Base-by-base conservation (phyloP, 2,888 invertebrate species). In the Brachycybe producta region DNA sequence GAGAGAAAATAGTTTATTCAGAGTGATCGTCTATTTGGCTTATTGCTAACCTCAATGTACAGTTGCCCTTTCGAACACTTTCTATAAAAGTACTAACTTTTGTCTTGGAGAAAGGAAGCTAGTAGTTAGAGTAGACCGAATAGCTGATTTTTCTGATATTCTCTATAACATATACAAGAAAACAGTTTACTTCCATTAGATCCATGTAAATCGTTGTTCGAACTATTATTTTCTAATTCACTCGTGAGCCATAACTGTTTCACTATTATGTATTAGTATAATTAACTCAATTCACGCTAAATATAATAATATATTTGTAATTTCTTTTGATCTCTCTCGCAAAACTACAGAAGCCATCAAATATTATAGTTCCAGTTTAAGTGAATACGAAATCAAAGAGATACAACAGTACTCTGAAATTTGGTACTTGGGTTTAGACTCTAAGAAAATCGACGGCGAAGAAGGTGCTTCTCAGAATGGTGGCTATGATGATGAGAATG, bases 401-500 rank as follows among this genome's bases (percentile, higher is more conserved):
- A 80, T 94, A 56, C 78, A 85, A 61, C 82, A 87, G 61, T 94
- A 87, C 69, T 83, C 87, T 7, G 90, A 94, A 67, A 80, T 94
- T 57, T 95, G 90, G 88, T 94, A 88, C 71, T 76, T 92, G 58
- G 90, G 90, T 0, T 70, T 88, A 61, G 82, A 85, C 55, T 79
- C 87, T 38, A 81, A 77, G 67, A 90, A 90, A 70, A 82, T 88
- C 59, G 82, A 83, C 62, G 86, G 84, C 19, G 80, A 82, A 60
- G 76, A 83, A 59, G 80, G 81, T 48, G 76, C 81, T 49, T 78
- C 82, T 45, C 81, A 84, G 65, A 90, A 90, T 70, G 80, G 81
- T 57, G 88, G 87, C 24, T 90, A 82, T 62, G 90, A 91, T 61
- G 90, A 91, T 61, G 88, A 88, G 56, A 87, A 87, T 67, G 90